Evolutionary conservation across 2,797 vertebrate species (phyloP).

Genomic region (Chaenodraco wilsoni): DNA sequence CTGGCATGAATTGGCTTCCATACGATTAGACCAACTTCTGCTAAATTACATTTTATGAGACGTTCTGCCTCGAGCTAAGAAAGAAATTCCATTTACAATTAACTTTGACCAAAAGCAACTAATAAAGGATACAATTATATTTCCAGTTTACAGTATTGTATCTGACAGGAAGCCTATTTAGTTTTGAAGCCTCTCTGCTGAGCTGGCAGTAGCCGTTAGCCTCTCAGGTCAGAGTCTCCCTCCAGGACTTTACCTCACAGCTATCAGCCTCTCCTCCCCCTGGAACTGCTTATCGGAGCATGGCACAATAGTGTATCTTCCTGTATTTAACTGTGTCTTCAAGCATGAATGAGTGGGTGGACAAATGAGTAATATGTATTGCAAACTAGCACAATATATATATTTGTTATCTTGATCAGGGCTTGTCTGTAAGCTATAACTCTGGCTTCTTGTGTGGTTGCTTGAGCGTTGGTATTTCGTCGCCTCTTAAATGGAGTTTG

Average conservation of each 20-base stretch:
- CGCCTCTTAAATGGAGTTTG: background rate
- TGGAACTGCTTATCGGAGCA: conserved; percentile 63
- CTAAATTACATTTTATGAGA: background rate
- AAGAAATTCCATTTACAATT: background rate
- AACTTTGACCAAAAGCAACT: background rate
- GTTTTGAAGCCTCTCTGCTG: conserved; percentile 39
- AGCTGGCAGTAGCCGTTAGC: conserved; percentile 55
- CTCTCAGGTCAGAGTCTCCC: conserved; percentile 76
- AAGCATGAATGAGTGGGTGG: background rate
- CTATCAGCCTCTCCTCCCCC: conserved; percentile 62
- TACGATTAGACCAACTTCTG: background rate
- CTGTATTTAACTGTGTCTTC: conserved; percentile 30
- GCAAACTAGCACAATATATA: background rate
- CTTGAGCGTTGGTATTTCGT: conserved; percentile 44
- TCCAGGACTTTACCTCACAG: conserved; percentile 74
- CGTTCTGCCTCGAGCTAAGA: background rate
- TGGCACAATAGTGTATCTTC: conserved; percentile 30
- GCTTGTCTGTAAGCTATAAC: conserved; percentile 25
- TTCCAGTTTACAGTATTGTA: background rate
- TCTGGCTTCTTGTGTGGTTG: conserved; percentile 28
- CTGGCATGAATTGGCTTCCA: background rate
- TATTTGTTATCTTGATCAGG: background rate
- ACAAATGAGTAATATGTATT: conserved; percentile 38
- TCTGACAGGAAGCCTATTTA: conserved; percentile 9
- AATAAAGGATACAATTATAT: too few species aligned